Evolutionary conservation across 2,797 vertebrate genomes (phyloP).

Genomic region (Corythornis leucogaster): DNA sequence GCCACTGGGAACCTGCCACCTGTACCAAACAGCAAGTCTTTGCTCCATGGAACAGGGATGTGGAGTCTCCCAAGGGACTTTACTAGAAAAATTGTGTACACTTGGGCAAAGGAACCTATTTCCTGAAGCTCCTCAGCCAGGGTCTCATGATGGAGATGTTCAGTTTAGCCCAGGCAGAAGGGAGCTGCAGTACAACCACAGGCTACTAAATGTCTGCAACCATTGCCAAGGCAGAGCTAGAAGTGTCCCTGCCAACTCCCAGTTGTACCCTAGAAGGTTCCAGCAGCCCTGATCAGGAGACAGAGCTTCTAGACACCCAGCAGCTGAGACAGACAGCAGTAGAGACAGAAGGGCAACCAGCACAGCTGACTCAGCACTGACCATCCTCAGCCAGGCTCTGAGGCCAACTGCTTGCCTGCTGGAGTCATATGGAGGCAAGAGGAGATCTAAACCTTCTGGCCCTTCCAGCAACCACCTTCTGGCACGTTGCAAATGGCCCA

Average conservation of each 20-base stretch:
- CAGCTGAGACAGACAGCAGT: neutral
- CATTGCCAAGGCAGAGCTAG: neutral
- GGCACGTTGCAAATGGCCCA: neutral
- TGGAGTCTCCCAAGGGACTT: neutral
- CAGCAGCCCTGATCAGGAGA: neutral
- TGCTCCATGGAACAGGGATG: neutral
- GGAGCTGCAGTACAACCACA: neutral
- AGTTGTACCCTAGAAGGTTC: neutral
- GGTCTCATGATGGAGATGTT: neutral
- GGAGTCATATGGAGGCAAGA: neutral
- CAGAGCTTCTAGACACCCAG: neutral
- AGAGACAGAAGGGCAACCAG: neutral
- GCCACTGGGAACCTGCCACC: neutral
- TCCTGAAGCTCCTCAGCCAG: neutral
- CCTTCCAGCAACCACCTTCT: neutral
- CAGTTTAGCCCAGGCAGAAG: neutral
- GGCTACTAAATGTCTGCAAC: neutral
- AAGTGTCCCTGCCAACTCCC: neutral
- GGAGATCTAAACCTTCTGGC: neutral
- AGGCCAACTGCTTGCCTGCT: neutral
- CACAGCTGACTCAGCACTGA: neutral
- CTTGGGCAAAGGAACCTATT: neutral
- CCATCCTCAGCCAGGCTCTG: neutral
- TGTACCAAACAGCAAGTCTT: neutral
- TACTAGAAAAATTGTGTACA: neutral